Base-by-base conservation (phyloP, 2,888 invertebrate species). In the Perizoma affinitatum region DNA sequence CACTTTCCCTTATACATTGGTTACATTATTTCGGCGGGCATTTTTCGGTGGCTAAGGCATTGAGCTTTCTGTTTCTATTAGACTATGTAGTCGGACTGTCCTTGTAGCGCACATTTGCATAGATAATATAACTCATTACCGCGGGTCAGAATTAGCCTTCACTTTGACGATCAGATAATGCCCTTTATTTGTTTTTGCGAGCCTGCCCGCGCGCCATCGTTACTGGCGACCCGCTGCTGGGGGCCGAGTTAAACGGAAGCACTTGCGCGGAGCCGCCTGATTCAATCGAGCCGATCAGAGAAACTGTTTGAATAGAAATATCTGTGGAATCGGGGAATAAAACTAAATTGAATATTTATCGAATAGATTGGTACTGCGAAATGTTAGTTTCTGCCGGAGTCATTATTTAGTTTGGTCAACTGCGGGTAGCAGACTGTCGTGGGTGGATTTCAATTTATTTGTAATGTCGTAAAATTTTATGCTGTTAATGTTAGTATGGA, bases 51-150 rank as follows among this genome's bases (percentile, higher is more conserved):
- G 38, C 36, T 36, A 36, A 36, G 36, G 36, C 38, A 38, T 38
- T 7, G 38, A 7, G 38, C 38, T 3, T 1, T 22, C 22, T 22
- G 22, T 6, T 6, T 22, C n/a, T n/a, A n/a, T 11, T 4, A 11
- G 10, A n/a, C 58, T 42, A 41, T 47, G 46, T 46, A 7, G 36
- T 34, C 6, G 53, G 53, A 22, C 34, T 43, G 9, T 38, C 44
- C 55, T 50, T 58, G 48, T 6, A 11, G 54, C 60, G 22, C 53
- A 33, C 61, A 69, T 75, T 71, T 68, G 69, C 73, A 72, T 75
- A 38, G 38, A 7, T 7, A 68, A 65, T 56, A 55, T 49, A 56
- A 67, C 63, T 66, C 68, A 68, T 63, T 54, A 53, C 61, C 56
- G 45, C 49, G 58, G 65, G 66, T 58, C 53, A 43, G 48, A 65